phyloP scores from a whole-genome alignment of 2,113 vertebrate species.

The Micronisus gabar region DNA sequence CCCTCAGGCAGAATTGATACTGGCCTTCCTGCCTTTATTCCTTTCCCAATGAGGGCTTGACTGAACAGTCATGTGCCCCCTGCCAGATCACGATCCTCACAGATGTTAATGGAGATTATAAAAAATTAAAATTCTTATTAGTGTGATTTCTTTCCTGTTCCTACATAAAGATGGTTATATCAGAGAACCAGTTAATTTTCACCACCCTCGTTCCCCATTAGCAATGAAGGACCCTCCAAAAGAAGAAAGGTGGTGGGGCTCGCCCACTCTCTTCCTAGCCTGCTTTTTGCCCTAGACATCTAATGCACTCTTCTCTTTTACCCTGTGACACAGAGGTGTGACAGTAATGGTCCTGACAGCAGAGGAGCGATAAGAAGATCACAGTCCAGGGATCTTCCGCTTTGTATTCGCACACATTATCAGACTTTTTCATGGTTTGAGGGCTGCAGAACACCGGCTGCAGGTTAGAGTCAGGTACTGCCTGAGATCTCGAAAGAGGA shows the following conservation, averaged over 20 bases:
- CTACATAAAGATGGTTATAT: neutral
- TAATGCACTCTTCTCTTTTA: neutral
- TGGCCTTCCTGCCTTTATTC: neutral
- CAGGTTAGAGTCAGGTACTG: neutral
- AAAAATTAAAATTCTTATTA: neutral
- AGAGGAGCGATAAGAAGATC: neutral
- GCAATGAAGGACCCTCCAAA: neutral
- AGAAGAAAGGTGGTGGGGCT: neutral
- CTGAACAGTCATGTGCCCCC: rapidly evolving
- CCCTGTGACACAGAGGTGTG: neutral
- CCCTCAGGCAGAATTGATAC: neutral
- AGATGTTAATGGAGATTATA: neutral
- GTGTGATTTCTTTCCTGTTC: neutral
- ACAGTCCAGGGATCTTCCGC: neutral
- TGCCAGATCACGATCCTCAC: rapidly evolving
- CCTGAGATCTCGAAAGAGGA: neutral
- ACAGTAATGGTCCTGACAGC: neutral
- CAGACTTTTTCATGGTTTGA: neutral
- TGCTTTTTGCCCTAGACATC: neutral
- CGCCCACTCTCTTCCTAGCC: neutral
- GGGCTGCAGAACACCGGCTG: neutral
- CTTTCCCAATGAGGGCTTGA: neutral
- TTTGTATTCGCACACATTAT: neutral
- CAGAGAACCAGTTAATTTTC: neutral
- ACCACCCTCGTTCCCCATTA: neutral